Percentiles rank a stretch among this genome's conserved stretches.
Conservation (phyloP, 2,797 vertebrate genomes). For the Gallirallus australis region DNA sequence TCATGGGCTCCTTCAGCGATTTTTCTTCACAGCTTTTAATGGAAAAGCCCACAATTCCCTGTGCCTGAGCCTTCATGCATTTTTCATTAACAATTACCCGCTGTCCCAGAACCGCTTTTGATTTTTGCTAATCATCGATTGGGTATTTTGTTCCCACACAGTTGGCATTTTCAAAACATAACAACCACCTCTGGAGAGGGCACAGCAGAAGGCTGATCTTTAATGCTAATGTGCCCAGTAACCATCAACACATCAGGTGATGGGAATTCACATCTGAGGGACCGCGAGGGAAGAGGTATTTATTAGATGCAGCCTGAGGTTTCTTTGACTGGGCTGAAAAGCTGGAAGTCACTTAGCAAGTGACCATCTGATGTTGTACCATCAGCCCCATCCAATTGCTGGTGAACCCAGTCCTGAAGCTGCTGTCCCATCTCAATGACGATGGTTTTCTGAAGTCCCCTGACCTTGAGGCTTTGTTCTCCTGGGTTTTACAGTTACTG, state of each 20-base stretch:
- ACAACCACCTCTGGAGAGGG: constrained; percentile 62
- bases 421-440: not conserved
- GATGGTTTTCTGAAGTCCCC: not conserved
- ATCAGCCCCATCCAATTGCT: not conserved
- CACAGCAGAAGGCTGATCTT: constrained; percentile 55
- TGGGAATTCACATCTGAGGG: constrained; percentile 12
- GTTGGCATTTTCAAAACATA: constrained; percentile 69
- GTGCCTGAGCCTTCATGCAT: constrained; percentile 48
- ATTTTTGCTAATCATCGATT: constrained; percentile 70
- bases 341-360: not conserved
- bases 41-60: constrained; percentile 58
- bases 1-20: not conserved
- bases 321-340: not conserved
- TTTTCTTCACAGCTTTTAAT: constrained; percentile 68
- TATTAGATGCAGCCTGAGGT: not conserved
- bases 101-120: constrained; percentile 59
- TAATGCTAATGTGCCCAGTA: constrained; percentile 51
- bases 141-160: constrained; percentile 71
- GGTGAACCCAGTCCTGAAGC: not conserved
- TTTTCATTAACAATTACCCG: constrained; percentile 68
- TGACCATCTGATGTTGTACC: not conserved
- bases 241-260: constrained; percentile 46
- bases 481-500: not conserved
- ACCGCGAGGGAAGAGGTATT: not conserved
- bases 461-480: not conserved